Conservation (phyloP, 2,888 invertebrate genomes). For the Prosopocoilus inquinatus region DNA sequence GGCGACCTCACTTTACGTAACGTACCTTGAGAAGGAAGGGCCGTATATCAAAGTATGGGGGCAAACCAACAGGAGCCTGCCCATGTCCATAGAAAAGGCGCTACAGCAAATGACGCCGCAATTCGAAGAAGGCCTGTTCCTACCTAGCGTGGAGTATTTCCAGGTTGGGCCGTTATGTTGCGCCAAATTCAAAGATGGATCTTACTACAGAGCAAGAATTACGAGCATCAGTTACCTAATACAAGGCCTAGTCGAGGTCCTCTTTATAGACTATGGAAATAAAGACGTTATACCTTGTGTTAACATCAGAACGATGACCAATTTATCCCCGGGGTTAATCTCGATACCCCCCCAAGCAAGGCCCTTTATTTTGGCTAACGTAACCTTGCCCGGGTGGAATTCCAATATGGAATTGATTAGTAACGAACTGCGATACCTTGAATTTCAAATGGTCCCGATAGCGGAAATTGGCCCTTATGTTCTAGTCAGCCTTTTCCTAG, state of each 20-base stretch:
- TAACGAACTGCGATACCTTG: conserved; percentile 48
- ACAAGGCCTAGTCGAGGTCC: conserved; percentile 61
- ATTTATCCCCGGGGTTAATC: conserved; percentile 50
- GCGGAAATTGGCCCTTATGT: conserved; percentile 47
- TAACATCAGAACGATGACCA: conserved; percentile 59
- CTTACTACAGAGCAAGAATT: conserved; percentile 65
- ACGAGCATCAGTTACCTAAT: conserved; percentile 51
- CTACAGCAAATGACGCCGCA: conserved; percentile 51
- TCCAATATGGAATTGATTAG: conserved; percentile 48
- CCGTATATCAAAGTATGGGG: conserved; percentile 72
- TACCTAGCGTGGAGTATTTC: conserved; percentile 39
- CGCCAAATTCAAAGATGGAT: conserved; percentile 65
- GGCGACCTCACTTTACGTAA: conserved; percentile 50
- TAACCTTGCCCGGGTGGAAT: conserved; percentile 59
- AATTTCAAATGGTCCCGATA: conserved; percentile 50
- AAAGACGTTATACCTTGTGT: conserved; percentile 59
- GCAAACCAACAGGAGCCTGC: conserved; percentile 61
- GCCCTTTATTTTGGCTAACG: conserved; percentile 60
- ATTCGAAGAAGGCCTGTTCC: conserved; percentile 52
- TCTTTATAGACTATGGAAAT: conserved; percentile 69
- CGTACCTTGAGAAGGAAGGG: conserved; percentile 68
- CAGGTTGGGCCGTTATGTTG: conserved; percentile 59
- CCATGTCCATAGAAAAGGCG: conserved; percentile 58
- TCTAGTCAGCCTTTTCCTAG: conserved; percentile 53
- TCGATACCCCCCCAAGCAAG: conserved; percentile 58